phyloP scores from a whole-genome alignment of 2,888 invertebrate genomes.

The Tortricodes alternella region DNA sequence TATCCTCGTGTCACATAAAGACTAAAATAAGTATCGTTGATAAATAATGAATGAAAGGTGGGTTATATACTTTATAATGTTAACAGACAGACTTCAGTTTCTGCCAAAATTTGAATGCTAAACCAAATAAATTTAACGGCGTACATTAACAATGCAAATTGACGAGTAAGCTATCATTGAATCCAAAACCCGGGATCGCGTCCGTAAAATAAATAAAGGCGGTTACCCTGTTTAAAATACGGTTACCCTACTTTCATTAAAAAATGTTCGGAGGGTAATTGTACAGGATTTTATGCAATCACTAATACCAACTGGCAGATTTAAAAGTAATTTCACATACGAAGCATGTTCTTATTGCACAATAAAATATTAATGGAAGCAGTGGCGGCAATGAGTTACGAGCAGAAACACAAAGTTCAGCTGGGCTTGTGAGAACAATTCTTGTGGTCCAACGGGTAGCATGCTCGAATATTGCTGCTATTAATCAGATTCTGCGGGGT shows the following conservation, averaged over 20 bases:
- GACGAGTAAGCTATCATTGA: slow-evolving; percentile 55
- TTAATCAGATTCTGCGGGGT: slow-evolving; percentile 66
- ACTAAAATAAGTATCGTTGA: too few relatives aligned
- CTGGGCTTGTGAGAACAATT: slow-evolving; percentile 49
- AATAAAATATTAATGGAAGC: slow-evolving; percentile 46
- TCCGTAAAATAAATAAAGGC: slow-evolving; percentile 23
- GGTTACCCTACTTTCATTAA: slow-evolving; percentile 6
- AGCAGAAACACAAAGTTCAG: slow-evolving; percentile 40
- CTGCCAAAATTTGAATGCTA: slow-evolving; percentile 16
- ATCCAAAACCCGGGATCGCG: slow-evolving; percentile 43
- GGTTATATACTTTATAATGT: too few relatives aligned
- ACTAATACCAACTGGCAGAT: slow-evolving; percentile 7
- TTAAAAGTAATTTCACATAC: slow-evolving; percentile 20
- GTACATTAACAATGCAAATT: slow-evolving; percentile 58
- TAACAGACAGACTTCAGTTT: too few relatives aligned
- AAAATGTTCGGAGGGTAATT: slow-evolving; percentile 5
- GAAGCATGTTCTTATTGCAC: slow-evolving; percentile 28
- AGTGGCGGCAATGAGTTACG: slow-evolving; percentile 41
- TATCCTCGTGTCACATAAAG: too few relatives aligned
- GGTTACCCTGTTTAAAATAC: background rate
- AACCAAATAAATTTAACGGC: slow-evolving; percentile 45
- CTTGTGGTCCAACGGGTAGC: slow-evolving; percentile 57
- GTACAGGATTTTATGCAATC: background rate
- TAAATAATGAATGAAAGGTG: too few relatives aligned
- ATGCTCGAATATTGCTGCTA: slow-evolving; percentile 69